Base-by-base conservation (phyloP, 2,797 vertebrate genomes). In the Odontamblyopus lacepedii region DNA sequence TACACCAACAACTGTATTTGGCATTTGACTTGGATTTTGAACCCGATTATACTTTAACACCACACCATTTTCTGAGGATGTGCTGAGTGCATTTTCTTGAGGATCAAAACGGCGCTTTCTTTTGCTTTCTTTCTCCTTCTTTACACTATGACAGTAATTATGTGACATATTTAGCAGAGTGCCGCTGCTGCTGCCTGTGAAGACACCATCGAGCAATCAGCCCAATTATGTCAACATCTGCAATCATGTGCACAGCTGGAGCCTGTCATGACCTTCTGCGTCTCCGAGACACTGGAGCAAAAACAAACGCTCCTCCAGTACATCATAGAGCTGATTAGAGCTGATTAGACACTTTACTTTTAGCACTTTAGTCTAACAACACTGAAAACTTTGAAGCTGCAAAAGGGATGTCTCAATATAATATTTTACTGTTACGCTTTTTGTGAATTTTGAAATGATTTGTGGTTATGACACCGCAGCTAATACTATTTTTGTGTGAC, bases 211-310 rank as follows among this genome's bases (percentile, higher is more conserved):
- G 65, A 53, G 72, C 78, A 90, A 91, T 90, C 83, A 90, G 72
- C 51, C 41, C 76, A 68, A 86, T 80, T 77, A 82, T 72, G 87
- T 84, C 67, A 76, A 75, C 73, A 81, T 82, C 77, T 83, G 83
- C 75, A 90, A 88, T 92, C 85, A 90, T 74, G 67, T 59, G 44
- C 87, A 81, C 85, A 85, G 87, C 85, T 89, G 85, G 79, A 73
- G 59, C 71, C 53, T 71, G 59, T 63, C 65, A 18, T 79, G 78
- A 86, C 85, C 83, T 81, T 77, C 18, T 62, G 69, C 73, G 57
- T 85, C 88, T 84, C 67, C 82, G 63, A 77, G 69, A 78, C 60
- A 79, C 74, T 83, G 72, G 38, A 63, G 72, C 23, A 69, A 55
- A 61, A 59, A 73, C 29, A 38, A 60, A 13, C 8, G 56, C n/a